phyloP scores from a whole-genome alignment of 2,797 vertebrate genomes.

The Pseudopleuronectes americanus region DNA sequence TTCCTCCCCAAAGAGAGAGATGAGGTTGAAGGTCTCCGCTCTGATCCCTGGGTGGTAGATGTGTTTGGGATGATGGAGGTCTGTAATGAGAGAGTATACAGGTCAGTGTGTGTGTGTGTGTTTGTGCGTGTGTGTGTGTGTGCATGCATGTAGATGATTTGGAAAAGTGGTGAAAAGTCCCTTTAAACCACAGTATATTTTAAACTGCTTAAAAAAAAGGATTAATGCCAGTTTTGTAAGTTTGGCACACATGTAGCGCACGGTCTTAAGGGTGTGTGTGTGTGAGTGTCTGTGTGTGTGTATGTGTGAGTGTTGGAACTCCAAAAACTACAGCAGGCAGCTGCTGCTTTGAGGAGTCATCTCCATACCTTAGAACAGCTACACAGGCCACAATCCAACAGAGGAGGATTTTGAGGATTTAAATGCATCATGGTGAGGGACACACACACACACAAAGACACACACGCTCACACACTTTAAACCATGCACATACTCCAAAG shows the following conservation, averaged over 20 bases:
- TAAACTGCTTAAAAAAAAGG: constrained; percentile 31
- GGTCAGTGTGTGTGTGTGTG: constrained; percentile 41
- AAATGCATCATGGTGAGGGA: constrained; percentile 68
- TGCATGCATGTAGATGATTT: neutral
- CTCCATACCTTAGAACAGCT: constrained; percentile 58
- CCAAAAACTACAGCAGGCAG: constrained; percentile 61
- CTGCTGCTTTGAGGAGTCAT: constrained; percentile 65
- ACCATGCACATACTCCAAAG: constrained; percentile 52
- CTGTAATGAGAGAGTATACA: constrained; percentile 61
- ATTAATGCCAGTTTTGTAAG: constrained; percentile 45
- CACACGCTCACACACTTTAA: constrained; percentile 13
- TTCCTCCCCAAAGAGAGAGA: constrained; percentile 25
- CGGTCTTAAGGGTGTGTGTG: constrained; percentile 11
- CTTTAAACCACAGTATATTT: constrained; percentile 25
- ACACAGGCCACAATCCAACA: constrained; percentile 65
- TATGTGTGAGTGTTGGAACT: constrained; percentile 48
- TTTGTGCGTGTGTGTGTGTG: neutral
- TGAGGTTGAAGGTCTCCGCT: constrained; percentile 57
- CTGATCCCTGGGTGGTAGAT: constrained; percentile 56
- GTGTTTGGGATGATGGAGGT: constrained; percentile 41
- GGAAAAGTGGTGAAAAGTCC: neutral
- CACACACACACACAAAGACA: constrained; percentile 30
- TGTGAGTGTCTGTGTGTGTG: constrained; percentile 29
- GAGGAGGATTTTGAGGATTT: constrained; percentile 75
- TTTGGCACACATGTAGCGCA: too few species aligned